Evolutionary conservation across 2,797 vertebrate species (phyloP).

Genomic region (Thamnophis elegans): DNA sequence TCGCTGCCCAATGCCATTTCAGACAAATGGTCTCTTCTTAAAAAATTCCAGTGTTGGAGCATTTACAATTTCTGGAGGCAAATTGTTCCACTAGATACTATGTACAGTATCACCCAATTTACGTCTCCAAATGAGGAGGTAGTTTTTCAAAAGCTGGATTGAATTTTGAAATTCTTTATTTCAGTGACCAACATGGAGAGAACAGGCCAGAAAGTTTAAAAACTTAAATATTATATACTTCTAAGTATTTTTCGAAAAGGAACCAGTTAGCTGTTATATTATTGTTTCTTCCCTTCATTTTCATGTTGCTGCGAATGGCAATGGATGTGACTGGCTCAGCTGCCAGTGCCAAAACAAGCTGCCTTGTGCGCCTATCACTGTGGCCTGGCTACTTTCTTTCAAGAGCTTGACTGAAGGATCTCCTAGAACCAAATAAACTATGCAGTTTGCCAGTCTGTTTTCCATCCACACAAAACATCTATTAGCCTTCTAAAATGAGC

Average conservation of each 20-base stretch:
- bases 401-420: neutral
- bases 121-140: neutral
- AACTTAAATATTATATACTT: neutral
- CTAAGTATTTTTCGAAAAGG: neutral
- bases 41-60: too few species aligned
- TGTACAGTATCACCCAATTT: neutral
- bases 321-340: neutral
- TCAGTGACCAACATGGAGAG: neutral
- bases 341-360: neutral
- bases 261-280: neutral
- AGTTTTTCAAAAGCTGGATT: neutral
- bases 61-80: too few species aligned
- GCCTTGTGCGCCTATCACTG: neutral
- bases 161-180: neutral
- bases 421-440: neutral
- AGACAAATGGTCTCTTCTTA: too few species aligned
- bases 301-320: neutral
- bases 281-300: neutral
- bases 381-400: neutral
- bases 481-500: neutral
- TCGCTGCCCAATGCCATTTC: too few species aligned
- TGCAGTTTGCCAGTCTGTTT: neutral
- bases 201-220: neutral
- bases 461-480: neutral
- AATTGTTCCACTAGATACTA: neutral